Percentiles rank a stretch among this genome's conserved stretches.
Conservation (phyloP, 2,113 vertebrate species). For the Miniopterus natalensis region DNA sequence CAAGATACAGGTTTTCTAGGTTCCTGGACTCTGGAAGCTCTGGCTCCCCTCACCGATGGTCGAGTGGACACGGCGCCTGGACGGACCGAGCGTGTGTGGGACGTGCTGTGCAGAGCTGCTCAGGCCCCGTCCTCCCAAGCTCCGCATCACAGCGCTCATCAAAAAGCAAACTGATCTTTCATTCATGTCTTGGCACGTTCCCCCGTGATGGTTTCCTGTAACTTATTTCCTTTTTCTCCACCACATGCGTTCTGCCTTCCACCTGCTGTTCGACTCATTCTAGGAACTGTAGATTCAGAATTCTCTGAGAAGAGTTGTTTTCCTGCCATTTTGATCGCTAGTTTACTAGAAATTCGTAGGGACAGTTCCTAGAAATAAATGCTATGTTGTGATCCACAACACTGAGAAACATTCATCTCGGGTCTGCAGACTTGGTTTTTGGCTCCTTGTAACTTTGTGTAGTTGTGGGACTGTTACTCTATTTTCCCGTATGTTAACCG, state of each 20-base stretch:
- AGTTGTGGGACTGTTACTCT: not conserved
- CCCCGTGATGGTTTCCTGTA: not conserved
- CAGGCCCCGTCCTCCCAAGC: not conserved
- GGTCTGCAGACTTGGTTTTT: not conserved
- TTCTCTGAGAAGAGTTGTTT: not conserved
- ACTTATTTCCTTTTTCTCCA: not conserved
- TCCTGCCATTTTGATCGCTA: not conserved
- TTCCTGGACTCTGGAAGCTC: not conserved
- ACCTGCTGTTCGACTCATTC: not conserved
- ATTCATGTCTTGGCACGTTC: not conserved
- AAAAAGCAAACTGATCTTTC: not conserved
- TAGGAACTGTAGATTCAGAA: not conserved
- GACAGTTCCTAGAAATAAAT: not conserved
- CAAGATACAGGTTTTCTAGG: not conserved
- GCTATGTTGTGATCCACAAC: not conserved
- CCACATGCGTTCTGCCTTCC: not conserved
- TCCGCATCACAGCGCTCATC: not conserved
- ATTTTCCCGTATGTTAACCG: not conserved
- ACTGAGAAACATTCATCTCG: not conserved
- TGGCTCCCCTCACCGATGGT: not conserved
- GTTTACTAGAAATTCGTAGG: not conserved
- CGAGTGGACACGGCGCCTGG: not conserved
- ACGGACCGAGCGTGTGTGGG: not conserved
- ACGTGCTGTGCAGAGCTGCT: not conserved
- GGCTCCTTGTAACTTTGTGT: not conserved